phyloP scores from a whole-genome alignment of 2,113 vertebrate genomes.

The Oryzias melastigma region DNA sequence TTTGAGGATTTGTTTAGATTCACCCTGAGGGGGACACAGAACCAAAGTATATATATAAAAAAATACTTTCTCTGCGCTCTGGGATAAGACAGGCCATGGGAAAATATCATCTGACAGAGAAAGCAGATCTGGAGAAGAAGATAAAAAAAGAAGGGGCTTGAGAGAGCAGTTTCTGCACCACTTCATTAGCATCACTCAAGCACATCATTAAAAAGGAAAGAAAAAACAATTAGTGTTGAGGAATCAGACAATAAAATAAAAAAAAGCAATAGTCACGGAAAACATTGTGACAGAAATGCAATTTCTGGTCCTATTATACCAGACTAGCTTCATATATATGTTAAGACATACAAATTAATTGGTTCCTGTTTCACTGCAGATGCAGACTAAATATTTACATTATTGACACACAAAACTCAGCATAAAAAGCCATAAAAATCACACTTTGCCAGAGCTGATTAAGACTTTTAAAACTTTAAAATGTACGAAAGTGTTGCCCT shows the following conservation, averaged over 20 bases:
- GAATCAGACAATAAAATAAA: slow-evolving; percentile 38
- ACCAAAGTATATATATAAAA: slow-evolving; percentile 13
- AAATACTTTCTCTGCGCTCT: slow-evolving; percentile 26
- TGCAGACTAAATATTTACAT: no score
- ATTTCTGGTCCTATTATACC: no score
- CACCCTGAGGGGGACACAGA: slow-evolving; percentile 46
- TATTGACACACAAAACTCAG: no score
- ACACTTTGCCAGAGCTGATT: no score
- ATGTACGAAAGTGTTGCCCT: no score
- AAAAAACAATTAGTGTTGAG: slow-evolving; percentile 34
- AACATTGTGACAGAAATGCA: slow-evolving; percentile 1
- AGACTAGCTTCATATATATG: no score
- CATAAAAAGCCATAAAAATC: no score
- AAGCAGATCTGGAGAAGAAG: slow-evolving; percentile 43
- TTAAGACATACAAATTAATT: no score
- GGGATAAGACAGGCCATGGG: neutral
- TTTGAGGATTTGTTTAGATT: slow-evolving; percentile 40
- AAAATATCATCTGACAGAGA: slow-evolving; percentile 36
- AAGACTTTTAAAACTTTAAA: no score
- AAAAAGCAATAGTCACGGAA: slow-evolving; percentile 11
- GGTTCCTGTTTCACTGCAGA: no score
- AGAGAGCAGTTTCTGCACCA: slow-evolving; percentile 21
- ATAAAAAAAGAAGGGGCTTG: slow-evolving; percentile 11
- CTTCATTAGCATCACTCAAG: slow-evolving; percentile 57
- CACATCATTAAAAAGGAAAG: slow-evolving; percentile 40